phyloP scores from a whole-genome alignment of 2,888 invertebrate genomes.

The Stenichneumon culpator region DNA sequence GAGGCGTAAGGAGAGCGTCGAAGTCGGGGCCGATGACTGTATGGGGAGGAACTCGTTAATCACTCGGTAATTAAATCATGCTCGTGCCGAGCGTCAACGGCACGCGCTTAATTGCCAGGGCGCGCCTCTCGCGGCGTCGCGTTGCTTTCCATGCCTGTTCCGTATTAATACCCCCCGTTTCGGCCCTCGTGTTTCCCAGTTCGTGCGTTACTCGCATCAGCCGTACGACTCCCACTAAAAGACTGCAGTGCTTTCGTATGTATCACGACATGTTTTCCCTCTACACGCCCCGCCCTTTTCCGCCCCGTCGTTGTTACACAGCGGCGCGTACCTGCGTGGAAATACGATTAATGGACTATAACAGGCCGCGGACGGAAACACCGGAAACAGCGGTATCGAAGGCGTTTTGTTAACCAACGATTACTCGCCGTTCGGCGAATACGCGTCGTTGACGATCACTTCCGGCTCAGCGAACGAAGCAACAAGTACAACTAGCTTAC shows the following conservation, averaged over 20 bases:
- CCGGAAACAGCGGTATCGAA: conserved; percentile 15
- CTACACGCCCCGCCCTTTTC: neutral
- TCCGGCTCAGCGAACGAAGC: conserved; percentile 50
- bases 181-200: conserved; percentile 12
- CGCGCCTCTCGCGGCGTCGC: conserved; percentile 47
- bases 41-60: conserved; percentile 75
- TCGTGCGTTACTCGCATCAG: neutral
- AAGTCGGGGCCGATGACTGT: conserved; percentile 49
- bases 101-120: conserved; percentile 73
- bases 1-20: conserved; percentile 19
- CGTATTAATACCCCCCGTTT: conserved; percentile 6
- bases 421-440: conserved; percentile 35
- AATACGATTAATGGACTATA: neutral
- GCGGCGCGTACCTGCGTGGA: neutral
- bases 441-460: conserved; percentile 42
- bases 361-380: neutral
- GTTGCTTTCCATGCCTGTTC: conserved; percentile 37
- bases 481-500: conserved; percentile 57
- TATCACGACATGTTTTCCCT: neutral
- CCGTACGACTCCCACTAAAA: conserved; percentile 2
- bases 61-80: conserved; percentile 79
- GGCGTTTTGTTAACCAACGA: conserved; percentile 23
- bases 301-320: neutral
- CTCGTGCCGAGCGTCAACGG: conserved; percentile 76
- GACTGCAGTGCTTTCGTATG: conserved; percentile 1